Base-by-base conservation (phyloP, 2,888 invertebrate species). In the Patella ulyssiponensis region DNA sequence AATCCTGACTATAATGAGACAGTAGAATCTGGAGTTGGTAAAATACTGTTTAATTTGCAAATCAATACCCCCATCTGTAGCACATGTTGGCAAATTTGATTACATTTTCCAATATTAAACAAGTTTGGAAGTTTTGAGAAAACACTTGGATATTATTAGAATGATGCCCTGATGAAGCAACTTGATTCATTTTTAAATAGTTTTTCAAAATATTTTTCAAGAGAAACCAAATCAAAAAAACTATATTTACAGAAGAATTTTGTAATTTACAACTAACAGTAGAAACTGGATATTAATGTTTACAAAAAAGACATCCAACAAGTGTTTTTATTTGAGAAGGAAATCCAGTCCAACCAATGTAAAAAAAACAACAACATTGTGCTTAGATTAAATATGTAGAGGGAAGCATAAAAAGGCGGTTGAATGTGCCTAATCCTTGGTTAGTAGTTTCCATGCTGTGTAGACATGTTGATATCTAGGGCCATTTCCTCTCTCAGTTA, bases 391-490 rank as follows among this genome's bases (percentile, higher is more conserved):
- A 44, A 44, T 44, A 44, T 44, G 44, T 44, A 44, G 3, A 20
- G 64, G 20, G 23, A 64, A 15, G 64, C 64, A 64, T 64, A 20
- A 64, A 64, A 64, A 20, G 23, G 20, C 11, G 11, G 14, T 64
- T 64, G 23, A 64, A 64, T 64, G 64, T 64, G 20, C 64, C 64
- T 64, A 64, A 64, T 64, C 64, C 64, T 7, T 11, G 23, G 64
- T 64, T 20, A 64, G 64, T 64, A 64, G 64, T 64, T 23, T 64
- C 11, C 64, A 64, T 64, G 64, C 64, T 64, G 64, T 64, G 64
- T 20, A 64, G 64, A 11, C 23, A 20, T 64, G n/a, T 64, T 20
- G 64, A 64, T 64, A 44, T 44, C 44, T 44, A 64, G 64, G 64
- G 64, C 23, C 23, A 23, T 64, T 64, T 64, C 64, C 64, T 64